Conservation (phyloP, 2,113 vertebrate species). For the Leuciscus idus region DNA sequence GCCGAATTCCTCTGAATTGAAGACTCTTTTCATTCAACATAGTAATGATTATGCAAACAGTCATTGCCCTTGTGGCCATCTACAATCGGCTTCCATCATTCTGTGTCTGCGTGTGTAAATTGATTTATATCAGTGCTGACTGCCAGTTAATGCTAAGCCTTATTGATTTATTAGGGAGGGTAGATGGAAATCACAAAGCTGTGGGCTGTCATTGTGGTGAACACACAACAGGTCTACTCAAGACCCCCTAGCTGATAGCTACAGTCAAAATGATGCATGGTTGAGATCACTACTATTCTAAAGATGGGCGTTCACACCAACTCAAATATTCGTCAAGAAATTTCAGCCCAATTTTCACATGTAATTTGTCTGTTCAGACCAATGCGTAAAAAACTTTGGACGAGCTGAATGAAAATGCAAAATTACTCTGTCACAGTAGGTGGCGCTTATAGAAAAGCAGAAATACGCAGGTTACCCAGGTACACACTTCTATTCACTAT, state of each 20-base stretch:
- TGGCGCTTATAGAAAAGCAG: not conserved
- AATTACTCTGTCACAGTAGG: not conserved
- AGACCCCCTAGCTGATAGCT: not conserved
- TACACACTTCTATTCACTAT: no score
- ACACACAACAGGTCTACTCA: constrained; percentile 15
- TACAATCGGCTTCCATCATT: constrained; percentile 40
- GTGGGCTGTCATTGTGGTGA: constrained; percentile 15
- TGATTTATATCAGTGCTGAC: constrained; percentile 41
- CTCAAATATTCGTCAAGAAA: not conserved
- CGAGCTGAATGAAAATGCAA: not conserved
- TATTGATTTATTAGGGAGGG: constrained; percentile 43
- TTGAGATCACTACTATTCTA: not conserved
- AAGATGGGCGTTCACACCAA: not conserved
- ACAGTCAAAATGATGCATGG: not conserved
- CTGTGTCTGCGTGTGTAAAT: constrained; percentile 37
- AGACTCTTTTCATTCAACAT: constrained; percentile 27
- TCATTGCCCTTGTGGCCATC: constrained; percentile 38
- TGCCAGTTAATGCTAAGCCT: constrained; percentile 34
- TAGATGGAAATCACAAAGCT: constrained; percentile 40
- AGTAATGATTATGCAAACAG: constrained; percentile 42
- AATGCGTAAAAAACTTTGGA: not conserved
- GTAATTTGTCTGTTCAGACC: not conserved
- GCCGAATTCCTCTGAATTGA: not conserved
- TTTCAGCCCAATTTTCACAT: not conserved
- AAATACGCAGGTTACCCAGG: not conserved